These are phyloP conservation scores for Hypena proboscidalis DNA, from an alignment of 2,888 invertebrate species.

Conservation along the genomic window DNA sequence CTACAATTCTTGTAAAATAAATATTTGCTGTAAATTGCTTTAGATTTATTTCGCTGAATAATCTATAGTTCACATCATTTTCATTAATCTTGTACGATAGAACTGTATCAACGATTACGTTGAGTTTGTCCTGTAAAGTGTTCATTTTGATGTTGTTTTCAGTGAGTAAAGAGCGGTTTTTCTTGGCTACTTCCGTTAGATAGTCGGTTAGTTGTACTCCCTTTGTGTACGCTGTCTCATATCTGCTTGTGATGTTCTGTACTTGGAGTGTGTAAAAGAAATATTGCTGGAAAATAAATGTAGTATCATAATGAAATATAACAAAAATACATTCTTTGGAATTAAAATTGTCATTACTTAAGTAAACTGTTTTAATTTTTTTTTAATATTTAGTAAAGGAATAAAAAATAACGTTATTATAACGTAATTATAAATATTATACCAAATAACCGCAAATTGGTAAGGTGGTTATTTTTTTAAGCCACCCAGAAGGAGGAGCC, in stretches of 20 bases:
- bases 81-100: conserved; percentile 60
- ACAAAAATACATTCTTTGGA: no score
- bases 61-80: conserved; percentile 53
- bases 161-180: conserved; percentile 47
- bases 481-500: no score
- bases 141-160: conserved; percentile 53
- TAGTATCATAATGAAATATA: neutral
- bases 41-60: conserved; percentile 62
- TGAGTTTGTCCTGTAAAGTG: conserved; percentile 57
- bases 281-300: conserved; percentile 71
- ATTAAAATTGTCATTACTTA: no score
- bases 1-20: conserved; percentile 67
- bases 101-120: conserved; percentile 55
- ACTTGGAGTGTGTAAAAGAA: conserved; percentile 64
- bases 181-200: conserved; percentile 51
- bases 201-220: conserved; percentile 51
- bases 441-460: no score
- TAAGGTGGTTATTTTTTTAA: no score
- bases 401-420: no score
- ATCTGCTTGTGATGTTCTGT: conserved; percentile 63
- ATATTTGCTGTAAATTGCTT: conserved; percentile 61
- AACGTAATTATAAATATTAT: no score
- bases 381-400: no score
- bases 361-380: no score
- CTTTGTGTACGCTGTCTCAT: conserved; percentile 60